Evolutionary conservation across 1,140 invertebrate species (phyloP).

Genomic region (Atta texana): DNA sequence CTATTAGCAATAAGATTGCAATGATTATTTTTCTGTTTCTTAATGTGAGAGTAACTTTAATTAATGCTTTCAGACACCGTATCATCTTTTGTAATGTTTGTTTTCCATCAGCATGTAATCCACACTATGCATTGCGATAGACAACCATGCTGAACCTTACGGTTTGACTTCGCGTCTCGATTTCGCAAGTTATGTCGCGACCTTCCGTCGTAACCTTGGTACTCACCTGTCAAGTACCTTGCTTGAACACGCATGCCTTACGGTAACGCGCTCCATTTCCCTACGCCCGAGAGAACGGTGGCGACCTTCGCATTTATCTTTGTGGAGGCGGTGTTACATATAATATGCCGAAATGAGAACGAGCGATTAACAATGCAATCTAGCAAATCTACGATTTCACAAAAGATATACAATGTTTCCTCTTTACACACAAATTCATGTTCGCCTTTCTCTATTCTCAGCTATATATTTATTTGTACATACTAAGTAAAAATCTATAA

Average conservation of each 20-base stretch:
- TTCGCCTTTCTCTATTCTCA: neutral
- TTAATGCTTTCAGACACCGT: neutral
- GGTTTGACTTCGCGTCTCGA: conserved; percentile 14
- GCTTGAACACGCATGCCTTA: conserved; percentile 65
- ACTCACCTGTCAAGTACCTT: conserved; percentile 74
- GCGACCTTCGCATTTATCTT: conserved; percentile 73
- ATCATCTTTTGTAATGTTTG: neutral
- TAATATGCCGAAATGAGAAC: conserved; percentile 4
- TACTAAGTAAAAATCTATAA: neutral
- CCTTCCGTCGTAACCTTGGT: conserved; percentile 72
- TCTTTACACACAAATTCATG: neutral
- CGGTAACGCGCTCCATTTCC: conserved; percentile 74
- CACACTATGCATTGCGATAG: neutral
- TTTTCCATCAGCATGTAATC: neutral
- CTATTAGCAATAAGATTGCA: neutral
- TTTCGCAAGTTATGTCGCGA: conserved; percentile 52
- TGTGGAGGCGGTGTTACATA: conserved; percentile 24
- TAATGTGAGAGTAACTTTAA: neutral
- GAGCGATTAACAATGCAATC: neutral
- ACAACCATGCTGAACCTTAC: neutral
- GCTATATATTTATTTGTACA: neutral
- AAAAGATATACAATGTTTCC: neutral
- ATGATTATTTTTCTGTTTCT: neutral
- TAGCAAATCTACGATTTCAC: neutral
- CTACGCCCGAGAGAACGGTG: conserved; percentile 67